Evolutionary conservation across 2,113 vertebrate species (phyloP).

Genomic region (Pterocles gutturalis): DNA sequence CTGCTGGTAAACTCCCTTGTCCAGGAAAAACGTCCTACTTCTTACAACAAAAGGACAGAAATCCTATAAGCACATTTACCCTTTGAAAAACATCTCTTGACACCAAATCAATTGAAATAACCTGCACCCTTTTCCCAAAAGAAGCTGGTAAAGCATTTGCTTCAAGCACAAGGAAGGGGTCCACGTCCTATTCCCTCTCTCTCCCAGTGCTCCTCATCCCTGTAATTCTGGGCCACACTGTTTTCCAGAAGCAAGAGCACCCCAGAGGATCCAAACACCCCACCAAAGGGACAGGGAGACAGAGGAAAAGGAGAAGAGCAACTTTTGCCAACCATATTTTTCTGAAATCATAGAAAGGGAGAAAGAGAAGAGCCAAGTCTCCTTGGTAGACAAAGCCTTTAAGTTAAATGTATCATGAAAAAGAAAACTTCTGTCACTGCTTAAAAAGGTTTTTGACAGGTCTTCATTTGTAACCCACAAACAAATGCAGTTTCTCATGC

Average conservation of each 20-base stretch:
- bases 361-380: not conserved
- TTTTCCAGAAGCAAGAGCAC: not conserved
- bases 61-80: not conserved
- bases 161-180: not conserved
- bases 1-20: not conserved
- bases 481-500: conserved; percentile 66
- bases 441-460: conserved; percentile 67
- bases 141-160: not conserved
- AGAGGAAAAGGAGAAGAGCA: not conserved
- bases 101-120: not conserved
- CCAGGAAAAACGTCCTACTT: not conserved
- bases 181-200: not conserved
- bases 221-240: not conserved
- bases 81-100: not conserved
- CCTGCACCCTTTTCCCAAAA: not conserved
- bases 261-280: not conserved
- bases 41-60: not conserved
- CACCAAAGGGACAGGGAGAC: not conserved
- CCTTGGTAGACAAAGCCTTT: not conserved
- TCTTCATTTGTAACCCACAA: conserved; percentile 64
- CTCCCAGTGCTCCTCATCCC: not conserved
- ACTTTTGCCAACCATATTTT: not conserved
- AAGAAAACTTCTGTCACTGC: conserved; percentile 42
- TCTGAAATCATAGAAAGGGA: not conserved
- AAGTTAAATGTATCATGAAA: conserved; percentile 56